These are phyloP conservation scores for Sebastes itinus DNA, from an alignment of 2,797 vertebrate genomes.

Conservation along the genomic window DNA sequence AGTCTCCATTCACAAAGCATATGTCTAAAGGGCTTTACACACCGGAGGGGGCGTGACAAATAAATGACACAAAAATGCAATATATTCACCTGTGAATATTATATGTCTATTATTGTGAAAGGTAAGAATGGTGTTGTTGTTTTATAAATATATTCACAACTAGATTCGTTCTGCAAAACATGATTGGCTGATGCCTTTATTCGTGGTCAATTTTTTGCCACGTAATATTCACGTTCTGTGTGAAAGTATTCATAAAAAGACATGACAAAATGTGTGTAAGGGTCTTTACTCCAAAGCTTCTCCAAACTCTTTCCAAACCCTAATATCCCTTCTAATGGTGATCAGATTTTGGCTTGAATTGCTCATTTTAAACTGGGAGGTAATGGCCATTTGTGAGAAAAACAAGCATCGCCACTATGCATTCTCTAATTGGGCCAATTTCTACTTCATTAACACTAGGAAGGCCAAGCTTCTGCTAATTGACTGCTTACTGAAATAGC, in stretches of 20 bases:
- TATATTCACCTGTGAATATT: no score
- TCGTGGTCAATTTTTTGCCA: no score
- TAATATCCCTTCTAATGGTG: not conserved
- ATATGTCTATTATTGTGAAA: no score
- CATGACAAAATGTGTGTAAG: no score
- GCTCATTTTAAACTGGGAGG: conserved; percentile 29
- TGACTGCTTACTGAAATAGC: conserved; percentile 17
- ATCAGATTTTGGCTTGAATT: conserved; percentile 9
- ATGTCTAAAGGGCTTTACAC: not conserved
- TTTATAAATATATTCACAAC: no score
- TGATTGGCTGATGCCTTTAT: no score
- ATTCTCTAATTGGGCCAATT: conserved; percentile 31
- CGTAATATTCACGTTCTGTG: no score
- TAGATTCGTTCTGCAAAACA: accelerated
- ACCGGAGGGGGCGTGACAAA: no score
- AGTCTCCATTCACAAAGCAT: conserved; percentile 29
- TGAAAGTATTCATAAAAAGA: no score
- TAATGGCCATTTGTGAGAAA: conserved; percentile 12
- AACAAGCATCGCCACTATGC: conserved; percentile 14
- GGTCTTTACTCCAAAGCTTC: not conserved
- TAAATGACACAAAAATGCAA: no score
- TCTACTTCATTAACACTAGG: conserved; percentile 39
- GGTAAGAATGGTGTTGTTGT: no score
- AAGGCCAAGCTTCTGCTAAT: conserved; percentile 16
- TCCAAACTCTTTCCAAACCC: conserved; percentile 7